Conservation (phyloP, 2,113 vertebrate genomes). For the Nerophis ophidion region DNA sequence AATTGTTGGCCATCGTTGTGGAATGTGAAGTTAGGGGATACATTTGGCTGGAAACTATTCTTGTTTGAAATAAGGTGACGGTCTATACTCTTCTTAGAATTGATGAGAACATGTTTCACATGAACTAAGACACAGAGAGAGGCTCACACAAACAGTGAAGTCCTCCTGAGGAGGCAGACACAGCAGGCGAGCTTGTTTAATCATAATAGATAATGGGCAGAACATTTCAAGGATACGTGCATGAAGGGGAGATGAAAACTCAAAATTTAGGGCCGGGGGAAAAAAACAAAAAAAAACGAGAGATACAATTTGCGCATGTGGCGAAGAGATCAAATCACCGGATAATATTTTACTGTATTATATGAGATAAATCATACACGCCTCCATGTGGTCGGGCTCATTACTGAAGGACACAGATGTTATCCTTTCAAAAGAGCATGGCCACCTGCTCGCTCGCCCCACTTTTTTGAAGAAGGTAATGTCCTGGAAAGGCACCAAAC, state of each 20-base stretch:
- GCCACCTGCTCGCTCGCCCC: conserved; percentile 6
- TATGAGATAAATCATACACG: neutral
- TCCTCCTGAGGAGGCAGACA: neutral
- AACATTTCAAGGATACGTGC: neutral
- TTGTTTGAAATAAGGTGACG: too few species aligned
- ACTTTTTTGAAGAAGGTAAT: neutral
- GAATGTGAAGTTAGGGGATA: too few species aligned
- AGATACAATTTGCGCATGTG: neutral
- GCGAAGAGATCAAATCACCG: neutral
- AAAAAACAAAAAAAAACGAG: neutral
- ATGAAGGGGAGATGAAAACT: neutral
- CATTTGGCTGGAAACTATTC: too few species aligned
- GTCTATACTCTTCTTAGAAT: too few species aligned
- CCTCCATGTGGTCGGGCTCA: neutral
- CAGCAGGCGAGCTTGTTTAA: neutral
- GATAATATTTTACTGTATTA: neutral
- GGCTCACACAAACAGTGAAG: neutral
- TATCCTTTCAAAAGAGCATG: neutral
- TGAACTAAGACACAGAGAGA: neutral
- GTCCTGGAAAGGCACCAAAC: neutral
- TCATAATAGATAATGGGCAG: conserved; percentile 1
- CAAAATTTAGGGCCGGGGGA: neutral
- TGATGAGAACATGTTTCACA: neutral
- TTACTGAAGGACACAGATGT: conserved; percentile 9
- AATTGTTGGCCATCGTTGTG: too few species aligned